phyloP scores from a whole-genome alignment of 1,140 invertebrate genomes.

The Bombus superbus region DNA sequence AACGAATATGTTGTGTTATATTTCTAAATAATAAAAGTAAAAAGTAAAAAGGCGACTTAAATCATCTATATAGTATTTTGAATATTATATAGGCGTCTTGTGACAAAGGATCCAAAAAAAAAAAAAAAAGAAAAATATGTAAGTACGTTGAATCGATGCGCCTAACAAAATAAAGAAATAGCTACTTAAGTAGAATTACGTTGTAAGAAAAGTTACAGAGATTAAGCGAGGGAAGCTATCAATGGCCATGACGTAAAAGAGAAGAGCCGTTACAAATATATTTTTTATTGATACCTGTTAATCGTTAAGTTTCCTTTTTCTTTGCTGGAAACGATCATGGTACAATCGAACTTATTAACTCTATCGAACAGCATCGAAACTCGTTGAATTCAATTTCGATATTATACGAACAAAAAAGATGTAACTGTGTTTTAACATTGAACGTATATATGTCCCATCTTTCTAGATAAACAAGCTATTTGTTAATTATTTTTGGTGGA shows the following conservation, averaged over 20 bases:
- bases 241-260: constrained; percentile 56
- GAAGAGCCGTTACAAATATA: constrained; percentile 68
- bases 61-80: constrained; percentile 35
- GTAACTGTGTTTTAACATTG: constrained; percentile 15
- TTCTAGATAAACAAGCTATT: constrained; percentile 20
- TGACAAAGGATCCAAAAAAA: constrained; percentile 13
- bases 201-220: constrained; percentile 59
- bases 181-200: constrained; percentile 69
- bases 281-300: constrained; percentile 77
- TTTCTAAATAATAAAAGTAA: constrained; percentile 54
- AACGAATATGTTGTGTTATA: constrained; percentile 48
- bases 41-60: constrained; percentile 61
- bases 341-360: constrained; percentile 6
- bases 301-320: constrained; percentile 70
- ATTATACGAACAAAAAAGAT: neutral
- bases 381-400: no score
- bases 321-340: constrained; percentile 45
- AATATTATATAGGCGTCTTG: constrained; percentile 44
- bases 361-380: no score
- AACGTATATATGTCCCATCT: constrained; percentile 20
- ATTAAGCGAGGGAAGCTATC: constrained; percentile 52
- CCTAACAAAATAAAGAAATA: constrained; percentile 53
- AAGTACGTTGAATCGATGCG: constrained; percentile 41
- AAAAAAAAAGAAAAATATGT: constrained; percentile 25
- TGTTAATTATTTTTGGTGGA: constrained; percentile 35